These are phyloP conservation scores for Nymphalis urticae DNA, from an alignment of 2,888 invertebrate genomes.

Conservation along the genomic window DNA sequence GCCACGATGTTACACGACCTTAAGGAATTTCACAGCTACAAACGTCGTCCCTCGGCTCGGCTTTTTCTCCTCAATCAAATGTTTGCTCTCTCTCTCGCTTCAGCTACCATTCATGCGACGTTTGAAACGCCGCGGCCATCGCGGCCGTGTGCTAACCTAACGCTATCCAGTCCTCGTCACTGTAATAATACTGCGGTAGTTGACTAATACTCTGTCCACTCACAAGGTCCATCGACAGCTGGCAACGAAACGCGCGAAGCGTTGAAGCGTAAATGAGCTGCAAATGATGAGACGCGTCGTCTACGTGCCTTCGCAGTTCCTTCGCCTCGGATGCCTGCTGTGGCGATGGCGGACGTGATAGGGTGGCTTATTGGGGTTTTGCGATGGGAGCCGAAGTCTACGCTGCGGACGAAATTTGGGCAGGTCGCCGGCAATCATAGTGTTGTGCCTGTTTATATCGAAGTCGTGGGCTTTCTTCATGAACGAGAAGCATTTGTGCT, in stretches of 20 bases:
- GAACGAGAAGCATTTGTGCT: constrained; percentile 83
- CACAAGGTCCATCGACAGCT: constrained; percentile 77
- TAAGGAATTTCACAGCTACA: constrained; percentile 80
- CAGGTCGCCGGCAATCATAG: constrained; percentile 74
- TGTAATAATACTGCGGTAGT: constrained; percentile 82
- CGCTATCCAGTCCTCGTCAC: constrained; percentile 79
- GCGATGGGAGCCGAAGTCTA: constrained; percentile 64
- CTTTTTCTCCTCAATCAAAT: constrained; percentile 72
- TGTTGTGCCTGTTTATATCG: constrained; percentile 84
- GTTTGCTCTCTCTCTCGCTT: constrained; percentile 77
- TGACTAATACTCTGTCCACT: constrained; percentile 82
- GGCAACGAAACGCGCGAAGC: constrained; percentile 79
- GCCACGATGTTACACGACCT: constrained; percentile 76
- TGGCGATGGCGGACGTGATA: constrained; percentile 75
- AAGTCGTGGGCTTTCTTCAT: constrained; percentile 83
- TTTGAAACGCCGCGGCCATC: constrained; percentile 73
- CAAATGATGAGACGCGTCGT: constrained; percentile 54
- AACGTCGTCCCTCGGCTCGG: constrained; percentile 60
- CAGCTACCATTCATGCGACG: constrained; percentile 78
- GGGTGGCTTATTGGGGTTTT: constrained; percentile 68
- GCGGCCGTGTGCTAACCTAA: constrained; percentile 70
- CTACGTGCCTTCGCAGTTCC: constrained; percentile 78
- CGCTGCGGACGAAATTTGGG: constrained; percentile 73
- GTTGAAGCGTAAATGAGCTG: constrained; percentile 77
- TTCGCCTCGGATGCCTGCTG: constrained; percentile 72